Conservation (phyloP, 2,113 vertebrate genomes). For the Macquaria ambigua region DNA sequence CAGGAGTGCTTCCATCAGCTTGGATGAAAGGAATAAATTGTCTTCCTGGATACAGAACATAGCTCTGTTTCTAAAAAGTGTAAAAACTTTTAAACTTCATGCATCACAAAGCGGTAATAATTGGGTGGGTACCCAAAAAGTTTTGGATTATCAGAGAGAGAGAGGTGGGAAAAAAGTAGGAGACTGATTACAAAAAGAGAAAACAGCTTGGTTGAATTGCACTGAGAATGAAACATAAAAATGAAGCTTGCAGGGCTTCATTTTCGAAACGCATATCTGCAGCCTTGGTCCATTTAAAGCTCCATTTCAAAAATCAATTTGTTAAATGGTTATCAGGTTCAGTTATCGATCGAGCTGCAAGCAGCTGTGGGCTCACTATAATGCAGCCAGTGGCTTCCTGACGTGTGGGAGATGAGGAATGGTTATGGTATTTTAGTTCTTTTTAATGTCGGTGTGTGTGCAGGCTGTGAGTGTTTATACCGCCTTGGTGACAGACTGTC, state of each 20-base stretch:
- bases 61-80: not conserved
- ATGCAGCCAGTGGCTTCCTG: slow-evolving; percentile 54
- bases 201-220: not conserved
- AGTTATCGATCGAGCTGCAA: slow-evolving; percentile 60
- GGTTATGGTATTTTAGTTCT: slow-evolving; percentile 23
- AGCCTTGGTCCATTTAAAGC: slow-evolving; percentile 64
- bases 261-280: slow-evolving; percentile 29
- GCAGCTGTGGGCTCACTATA: slow-evolving; percentile 41
- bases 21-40: slow-evolving; percentile 33
- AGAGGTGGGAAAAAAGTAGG: not conserved
- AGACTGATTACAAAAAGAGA: slow-evolving; percentile 1
- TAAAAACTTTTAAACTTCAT: not conserved
- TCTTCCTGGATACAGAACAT: slow-evolving; percentile 3
- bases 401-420: slow-evolving; percentile 49
- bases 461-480: slow-evolving; percentile 10
- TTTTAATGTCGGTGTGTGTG: slow-evolving; percentile 29
- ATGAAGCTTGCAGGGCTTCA: slow-evolving; percentile 10
- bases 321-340: slow-evolving; percentile 77
- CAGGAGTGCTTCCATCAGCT: slow-evolving; percentile 11
- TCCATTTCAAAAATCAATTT: slow-evolving; percentile 72
- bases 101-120: not conserved
- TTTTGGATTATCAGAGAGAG: slow-evolving; percentile 14
- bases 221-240: slow-evolving; percentile 8
- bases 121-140: not conserved
- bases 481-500: slow-evolving; percentile 47